A percentile compares a stretch with the other conserved stretches of the same genome.
Evolutionary conservation across 2,113 vertebrate species (phyloP).

Genomic region (Tympanuchus pallidicinctus): DNA sequence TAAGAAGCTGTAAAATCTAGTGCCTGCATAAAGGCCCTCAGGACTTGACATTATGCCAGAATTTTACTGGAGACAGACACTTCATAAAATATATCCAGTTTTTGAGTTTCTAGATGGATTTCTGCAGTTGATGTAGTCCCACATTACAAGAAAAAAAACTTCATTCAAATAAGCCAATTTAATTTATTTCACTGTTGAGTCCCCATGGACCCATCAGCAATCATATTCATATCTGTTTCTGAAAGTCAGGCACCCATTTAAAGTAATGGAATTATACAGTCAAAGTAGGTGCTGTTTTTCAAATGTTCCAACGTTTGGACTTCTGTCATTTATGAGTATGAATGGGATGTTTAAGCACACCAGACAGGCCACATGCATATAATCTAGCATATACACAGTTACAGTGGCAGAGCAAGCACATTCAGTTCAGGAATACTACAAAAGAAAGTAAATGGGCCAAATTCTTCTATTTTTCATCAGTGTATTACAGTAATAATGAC

Average conservation of each 20-base stretch:
- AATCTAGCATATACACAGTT: background rate
- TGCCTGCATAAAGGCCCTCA: background rate
- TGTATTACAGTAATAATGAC: background rate
- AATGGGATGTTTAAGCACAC: background rate
- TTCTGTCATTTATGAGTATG: background rate
- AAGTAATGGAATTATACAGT: background rate
- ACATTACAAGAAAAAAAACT: background rate
- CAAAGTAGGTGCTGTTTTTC: rapidly evolving
- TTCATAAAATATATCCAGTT: background rate
- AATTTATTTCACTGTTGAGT: background rate
- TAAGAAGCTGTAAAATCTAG: background rate
- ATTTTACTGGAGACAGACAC: background rate
- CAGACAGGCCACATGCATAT: background rate
- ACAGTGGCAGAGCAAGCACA: background rate
- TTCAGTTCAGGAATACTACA: background rate
- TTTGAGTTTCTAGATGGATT: background rate
- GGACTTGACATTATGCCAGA: background rate
- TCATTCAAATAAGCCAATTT: background rate
- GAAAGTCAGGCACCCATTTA: background rate
- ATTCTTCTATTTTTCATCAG: background rate
- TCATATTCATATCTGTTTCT: background rate
- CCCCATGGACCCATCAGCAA: background rate
- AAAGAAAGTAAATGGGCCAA: background rate
- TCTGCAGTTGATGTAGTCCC: background rate
- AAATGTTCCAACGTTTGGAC: background rate